Conservation (phyloP, 2,888 invertebrate genomes). For the Magallana nippona region DNA sequence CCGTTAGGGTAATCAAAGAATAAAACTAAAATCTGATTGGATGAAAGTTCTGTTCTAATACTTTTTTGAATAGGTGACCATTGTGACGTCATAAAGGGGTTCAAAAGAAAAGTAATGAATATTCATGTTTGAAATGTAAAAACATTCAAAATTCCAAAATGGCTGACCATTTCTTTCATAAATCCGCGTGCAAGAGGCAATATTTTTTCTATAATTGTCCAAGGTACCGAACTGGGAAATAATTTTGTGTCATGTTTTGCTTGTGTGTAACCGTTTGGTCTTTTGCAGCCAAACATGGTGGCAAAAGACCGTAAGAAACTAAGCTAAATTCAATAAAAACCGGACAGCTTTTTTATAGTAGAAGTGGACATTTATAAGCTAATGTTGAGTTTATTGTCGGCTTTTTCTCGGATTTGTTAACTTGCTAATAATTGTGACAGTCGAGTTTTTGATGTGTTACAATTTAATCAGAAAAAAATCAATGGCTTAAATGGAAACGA, state of each 20-base stretch:
- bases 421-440: background rate
- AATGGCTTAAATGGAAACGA: background rate
- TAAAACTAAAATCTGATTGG: slow-evolving; percentile 9
- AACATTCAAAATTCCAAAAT: slow-evolving; percentile 45
- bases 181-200: background rate
- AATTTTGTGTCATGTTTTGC: background rate
- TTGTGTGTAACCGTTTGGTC: background rate
- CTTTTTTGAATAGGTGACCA: slow-evolving; percentile 35
- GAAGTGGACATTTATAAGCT: slow-evolving; percentile 4
- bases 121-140: slow-evolving; percentile 42
- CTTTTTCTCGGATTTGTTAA: slow-evolving; percentile 31
- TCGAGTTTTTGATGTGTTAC: slow-evolving; percentile 7
- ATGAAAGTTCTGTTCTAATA: background rate
- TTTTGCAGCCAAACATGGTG: slow-evolving; percentile 8
- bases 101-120: slow-evolving; percentile 41
- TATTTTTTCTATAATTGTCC: slow-evolving; percentile 9
- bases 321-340: background rate
- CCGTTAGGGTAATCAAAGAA: background rate
- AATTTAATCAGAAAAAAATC: slow-evolving; percentile 34
- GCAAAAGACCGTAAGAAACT: background rate
- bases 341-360: background rate
- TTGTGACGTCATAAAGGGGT: slow-evolving; percentile 15
- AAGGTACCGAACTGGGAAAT: background rate
- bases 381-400: slow-evolving; percentile 3
- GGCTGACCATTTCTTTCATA: slow-evolving; percentile 41